A percentile compares a stretch with the other conserved stretches of the same genome.
These are phyloP conservation scores for Nothobranchius kuhntae DNA, from an alignment of 2,113 vertebrate genomes.

Conservation along the genomic window DNA sequence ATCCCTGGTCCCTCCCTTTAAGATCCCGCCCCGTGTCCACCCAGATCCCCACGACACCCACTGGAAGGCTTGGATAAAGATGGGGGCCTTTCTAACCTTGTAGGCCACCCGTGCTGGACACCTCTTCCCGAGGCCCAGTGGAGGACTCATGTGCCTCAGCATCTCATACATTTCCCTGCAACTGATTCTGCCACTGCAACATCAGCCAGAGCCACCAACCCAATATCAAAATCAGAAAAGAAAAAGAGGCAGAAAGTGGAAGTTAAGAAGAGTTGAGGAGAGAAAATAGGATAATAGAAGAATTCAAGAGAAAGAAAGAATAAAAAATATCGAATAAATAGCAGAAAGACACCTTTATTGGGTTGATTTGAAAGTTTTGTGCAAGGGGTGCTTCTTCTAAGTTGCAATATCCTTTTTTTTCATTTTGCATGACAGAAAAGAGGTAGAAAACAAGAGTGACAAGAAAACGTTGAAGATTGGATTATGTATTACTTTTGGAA, in stretches of 20 bases:
- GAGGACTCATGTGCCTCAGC: conserved; percentile 97
- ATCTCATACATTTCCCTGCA: conserved; percentile 99
- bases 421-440: conserved; percentile 28
- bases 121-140: conserved; percentile 96
- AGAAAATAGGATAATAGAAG: conserved; percentile 20
- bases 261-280: conserved; percentile 51
- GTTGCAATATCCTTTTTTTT: conserved; percentile 32
- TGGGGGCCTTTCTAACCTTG: conserved; percentile 88
- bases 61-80: conserved; percentile 43
- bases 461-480: conserved; percentile 24
- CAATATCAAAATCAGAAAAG: conserved; percentile 51
- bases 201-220: conserved; percentile 72
- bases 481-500: conserved; percentile 21
- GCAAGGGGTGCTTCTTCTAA: conserved; percentile 39
- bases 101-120: conserved; percentile 96
- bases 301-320: conserved; percentile 21
- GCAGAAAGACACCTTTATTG: conserved; percentile 75
- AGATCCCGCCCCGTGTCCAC: conserved; percentile 4
- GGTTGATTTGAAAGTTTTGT: conserved; percentile 62
- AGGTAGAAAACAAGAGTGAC: conserved; percentile 36
- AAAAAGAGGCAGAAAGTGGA: conserved; percentile 41
- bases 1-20: conserved; percentile 39
- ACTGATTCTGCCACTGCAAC: conserved; percentile 95
- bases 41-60: conserved; percentile 31
- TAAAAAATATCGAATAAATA: conserved; percentile 49